These are phyloP conservation scores for Xanthorhoe spadicearia DNA, from an alignment of 2,888 invertebrate genomes.

Conservation along the genomic window DNA sequence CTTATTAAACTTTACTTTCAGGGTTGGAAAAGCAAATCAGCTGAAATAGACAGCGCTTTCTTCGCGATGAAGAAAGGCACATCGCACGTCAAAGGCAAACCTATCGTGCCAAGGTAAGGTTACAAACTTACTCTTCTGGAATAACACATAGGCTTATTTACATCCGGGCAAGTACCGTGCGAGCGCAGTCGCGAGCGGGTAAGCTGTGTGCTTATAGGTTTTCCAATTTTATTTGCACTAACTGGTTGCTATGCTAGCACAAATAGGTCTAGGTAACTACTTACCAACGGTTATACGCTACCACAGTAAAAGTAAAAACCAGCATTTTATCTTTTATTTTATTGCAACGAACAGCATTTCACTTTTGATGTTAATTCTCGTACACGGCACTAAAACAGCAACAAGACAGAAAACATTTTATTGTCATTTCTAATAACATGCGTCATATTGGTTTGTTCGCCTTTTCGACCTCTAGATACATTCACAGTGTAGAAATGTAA, in stretches of 20 bases:
- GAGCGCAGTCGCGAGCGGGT: too few species aligned
- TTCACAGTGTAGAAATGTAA: constrained; percentile 48
- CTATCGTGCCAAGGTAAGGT: constrained; percentile 68
- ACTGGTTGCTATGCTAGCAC: neutral
- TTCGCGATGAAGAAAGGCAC: constrained; percentile 82
- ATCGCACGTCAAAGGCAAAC: constrained; percentile 80
- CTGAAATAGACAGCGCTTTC: constrained; percentile 86
- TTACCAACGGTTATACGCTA: neutral
- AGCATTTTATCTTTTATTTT: neutral
- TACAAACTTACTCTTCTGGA: neutral
- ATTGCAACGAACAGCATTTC: neutral
- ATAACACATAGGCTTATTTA: too few species aligned
- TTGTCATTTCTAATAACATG: constrained; percentile 21
- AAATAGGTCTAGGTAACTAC: neutral
- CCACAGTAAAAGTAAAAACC: neutral
- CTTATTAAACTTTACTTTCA: constrained; percentile 42
- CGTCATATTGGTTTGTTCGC: constrained; percentile 29
- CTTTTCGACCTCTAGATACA: constrained; percentile 45
- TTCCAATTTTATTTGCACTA: too few species aligned
- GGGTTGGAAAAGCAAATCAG: constrained; percentile 80
- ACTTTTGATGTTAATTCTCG: neutral
- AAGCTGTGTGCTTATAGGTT: too few species aligned
- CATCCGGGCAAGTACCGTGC: too few species aligned
- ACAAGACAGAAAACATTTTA: constrained; percentile 32
- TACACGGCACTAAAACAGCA: constrained; percentile 15